Evolutionary conservation across 2,113 vertebrate species (phyloP).

Genomic region (Gopherus flavomarginatus): DNA sequence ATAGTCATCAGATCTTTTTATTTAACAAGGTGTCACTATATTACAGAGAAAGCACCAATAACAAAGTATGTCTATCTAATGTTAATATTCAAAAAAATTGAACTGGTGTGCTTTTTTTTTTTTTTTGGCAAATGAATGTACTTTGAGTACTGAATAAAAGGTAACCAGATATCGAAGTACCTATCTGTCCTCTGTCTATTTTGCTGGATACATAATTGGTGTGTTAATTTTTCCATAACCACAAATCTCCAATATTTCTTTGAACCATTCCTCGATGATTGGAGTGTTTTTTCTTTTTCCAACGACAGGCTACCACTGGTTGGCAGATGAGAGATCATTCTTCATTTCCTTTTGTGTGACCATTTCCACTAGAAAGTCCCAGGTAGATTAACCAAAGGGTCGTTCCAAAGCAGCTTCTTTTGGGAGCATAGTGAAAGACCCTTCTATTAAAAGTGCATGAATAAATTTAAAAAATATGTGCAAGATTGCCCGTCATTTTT

Average conservation of each 20-base stretch:
- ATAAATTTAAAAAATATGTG: not conserved
- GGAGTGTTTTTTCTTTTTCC: not conserved
- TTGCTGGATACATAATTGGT: not conserved
- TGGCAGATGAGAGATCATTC: not conserved
- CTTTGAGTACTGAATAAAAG: not conserved
- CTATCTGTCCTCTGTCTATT: not conserved
- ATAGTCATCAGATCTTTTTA: not conserved
- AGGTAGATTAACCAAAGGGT: not conserved
- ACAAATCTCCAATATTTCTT: not conserved
- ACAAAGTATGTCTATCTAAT: not conserved
- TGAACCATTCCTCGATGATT: not conserved
- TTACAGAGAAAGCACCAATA: not conserved
- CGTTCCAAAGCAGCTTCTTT: not conserved
- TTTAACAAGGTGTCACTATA: not conserved
- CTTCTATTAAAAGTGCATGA: not conserved
- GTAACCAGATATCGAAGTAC: not conserved
- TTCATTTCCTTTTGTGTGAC: not conserved
- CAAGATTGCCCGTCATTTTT: not conserved
- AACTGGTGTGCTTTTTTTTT: not conserved
- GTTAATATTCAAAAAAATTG: not conserved
- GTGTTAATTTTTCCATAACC: not conserved
- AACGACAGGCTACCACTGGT: not conserved
- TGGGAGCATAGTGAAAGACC: not conserved
- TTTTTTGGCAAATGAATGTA: not conserved
- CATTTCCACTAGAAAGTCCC: not conserved